A percentile compares a stretch with the other conserved stretches of the same genome.
Evolutionary conservation across 2,113 vertebrate species (phyloP).

Genomic region (Phodopus roborovskii): DNA sequence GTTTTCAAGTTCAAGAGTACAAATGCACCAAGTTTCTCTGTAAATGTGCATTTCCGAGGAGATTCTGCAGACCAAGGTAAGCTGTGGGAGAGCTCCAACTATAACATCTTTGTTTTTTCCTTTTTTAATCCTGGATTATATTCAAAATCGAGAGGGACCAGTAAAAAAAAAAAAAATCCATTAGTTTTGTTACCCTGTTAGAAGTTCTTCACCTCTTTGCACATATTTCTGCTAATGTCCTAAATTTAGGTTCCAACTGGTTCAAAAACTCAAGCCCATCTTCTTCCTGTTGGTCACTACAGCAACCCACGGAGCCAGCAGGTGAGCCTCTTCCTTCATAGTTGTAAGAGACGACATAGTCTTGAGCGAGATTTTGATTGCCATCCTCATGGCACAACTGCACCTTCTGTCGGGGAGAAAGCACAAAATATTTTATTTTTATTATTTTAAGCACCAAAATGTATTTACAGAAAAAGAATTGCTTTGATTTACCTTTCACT

Average conservation of each 20-base stretch:
- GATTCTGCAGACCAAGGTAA: neutral
- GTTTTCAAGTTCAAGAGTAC: neutral
- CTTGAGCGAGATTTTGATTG: conserved; percentile 86
- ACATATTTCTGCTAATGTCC: conserved; percentile 90
- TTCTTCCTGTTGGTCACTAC: conserved; percentile 90
- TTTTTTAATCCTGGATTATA: conserved; percentile 2
- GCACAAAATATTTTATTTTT: conserved; percentile 77
- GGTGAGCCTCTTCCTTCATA: conserved; percentile 92
- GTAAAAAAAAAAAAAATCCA: conserved; percentile 1
- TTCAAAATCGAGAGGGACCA: neutral
- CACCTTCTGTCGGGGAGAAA: conserved; percentile 84
- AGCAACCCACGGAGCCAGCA: conserved; percentile 94
- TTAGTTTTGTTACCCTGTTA: conserved; percentile 45
- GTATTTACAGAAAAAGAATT: conserved; percentile 86
- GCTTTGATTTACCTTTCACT: conserved; percentile 91
- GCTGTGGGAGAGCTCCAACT: neutral
- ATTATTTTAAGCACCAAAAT: conserved; percentile 86
- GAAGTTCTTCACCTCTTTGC: conserved; percentile 84
- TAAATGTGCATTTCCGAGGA: conserved; percentile 59
- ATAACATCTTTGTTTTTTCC: conserved; percentile 14
- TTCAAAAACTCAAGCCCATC: conserved; percentile 92
- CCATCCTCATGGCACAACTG: conserved; percentile 86
- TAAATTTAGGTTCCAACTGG: conserved; percentile 94
- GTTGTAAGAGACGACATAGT: conserved; percentile 89
- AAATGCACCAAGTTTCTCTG: neutral